phyloP scores from a whole-genome alignment of 2,797 vertebrate species.

The Anguilla obscura region DNA sequence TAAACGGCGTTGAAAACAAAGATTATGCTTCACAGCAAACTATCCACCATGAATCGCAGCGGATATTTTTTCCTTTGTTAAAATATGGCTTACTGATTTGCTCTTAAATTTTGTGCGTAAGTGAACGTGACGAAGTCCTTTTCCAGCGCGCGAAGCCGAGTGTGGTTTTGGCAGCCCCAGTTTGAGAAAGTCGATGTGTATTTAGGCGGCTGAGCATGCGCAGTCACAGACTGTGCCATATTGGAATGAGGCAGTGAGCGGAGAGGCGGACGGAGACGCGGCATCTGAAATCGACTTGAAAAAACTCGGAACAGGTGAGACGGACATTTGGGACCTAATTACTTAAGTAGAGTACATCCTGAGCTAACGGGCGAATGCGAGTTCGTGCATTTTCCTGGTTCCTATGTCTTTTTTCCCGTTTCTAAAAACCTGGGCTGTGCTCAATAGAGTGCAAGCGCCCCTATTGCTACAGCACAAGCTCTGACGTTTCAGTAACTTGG shows the following conservation, averaged over 20 bases:
- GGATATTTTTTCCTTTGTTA: conserved; percentile 23
- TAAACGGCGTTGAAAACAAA: conserved; percentile 13
- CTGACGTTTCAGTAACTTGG: conserved; percentile 77
- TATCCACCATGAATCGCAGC: not conserved
- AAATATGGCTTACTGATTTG: conserved; percentile 26
- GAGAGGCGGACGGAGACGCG: conserved; percentile 78
- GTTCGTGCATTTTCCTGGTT: conserved; percentile 61
- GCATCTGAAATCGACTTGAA: conserved; percentile 80
- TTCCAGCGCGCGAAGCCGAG: conserved; percentile 23
- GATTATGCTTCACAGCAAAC: not conserved
- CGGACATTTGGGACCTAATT: conserved; percentile 66
- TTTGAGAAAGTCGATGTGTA: conserved; percentile 66
- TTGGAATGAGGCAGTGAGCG: conserved; percentile 93
- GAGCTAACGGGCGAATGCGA: conserved; percentile 52
- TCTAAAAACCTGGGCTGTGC: conserved; percentile 76
- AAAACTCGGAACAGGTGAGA: conserved; percentile 89
- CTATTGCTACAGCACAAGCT: conserved; percentile 67
- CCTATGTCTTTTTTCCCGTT: conserved; percentile 78
- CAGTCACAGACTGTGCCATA: conserved; percentile 86
- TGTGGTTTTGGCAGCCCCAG: conserved; percentile 46
- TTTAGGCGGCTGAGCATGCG: conserved; percentile 75
- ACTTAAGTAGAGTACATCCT: conserved; percentile 65
- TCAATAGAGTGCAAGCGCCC: conserved; percentile 74
- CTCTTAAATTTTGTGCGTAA: conserved; percentile 18
- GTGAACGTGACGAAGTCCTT: conserved; percentile 21